Evolutionary conservation across 2,888 invertebrate species (phyloP).

Genomic region (Parnassius orleans): DNA sequence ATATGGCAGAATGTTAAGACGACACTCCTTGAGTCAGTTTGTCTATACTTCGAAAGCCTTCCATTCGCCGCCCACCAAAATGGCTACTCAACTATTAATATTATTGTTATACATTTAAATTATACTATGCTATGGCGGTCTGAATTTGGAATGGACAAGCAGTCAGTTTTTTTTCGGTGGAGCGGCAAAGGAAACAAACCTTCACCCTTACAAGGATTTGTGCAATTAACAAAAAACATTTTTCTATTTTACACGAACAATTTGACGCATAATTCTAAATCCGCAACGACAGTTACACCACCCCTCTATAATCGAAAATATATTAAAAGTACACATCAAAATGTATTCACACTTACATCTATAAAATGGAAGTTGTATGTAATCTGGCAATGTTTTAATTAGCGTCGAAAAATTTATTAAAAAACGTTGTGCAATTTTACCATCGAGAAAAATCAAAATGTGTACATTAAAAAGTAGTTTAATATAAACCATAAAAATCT

Average conservation of each 20-base stretch:
- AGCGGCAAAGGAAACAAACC: not conserved
- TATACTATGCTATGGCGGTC: conserved; percentile 35
- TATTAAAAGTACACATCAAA: conserved; percentile 44
- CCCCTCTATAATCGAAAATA: conserved; percentile 31
- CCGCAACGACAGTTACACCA: conserved; percentile 2
- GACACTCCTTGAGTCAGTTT: not conserved
- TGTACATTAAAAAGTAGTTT: conserved; percentile 8
- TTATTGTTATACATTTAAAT: conserved; percentile 24
- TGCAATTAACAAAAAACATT: conserved; percentile 10
- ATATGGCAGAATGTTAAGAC: no score
- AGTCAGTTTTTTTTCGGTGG: conserved; percentile 23
- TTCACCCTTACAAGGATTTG: conserved; percentile 2
- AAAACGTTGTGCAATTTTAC: conserved; percentile 36
- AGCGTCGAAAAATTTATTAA: conserved; percentile 32
- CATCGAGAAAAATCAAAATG: conserved; percentile 3
- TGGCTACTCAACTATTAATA: conserved; percentile 22
- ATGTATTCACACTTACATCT: conserved; percentile 50
- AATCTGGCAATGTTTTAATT: conserved; percentile 46
- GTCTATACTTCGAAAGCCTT: not conserved
- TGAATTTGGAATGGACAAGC: conserved; percentile 42
- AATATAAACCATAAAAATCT: conserved; percentile 21
- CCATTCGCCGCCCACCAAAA: conserved; percentile 16
- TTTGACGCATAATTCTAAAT: conserved; percentile 2
- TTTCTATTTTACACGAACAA: not conserved
- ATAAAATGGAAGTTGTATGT: conserved; percentile 45